Evolutionary conservation across 1,140 invertebrate genomes (phyloP).

Genomic region (Hylaeus volcanicus): DNA sequence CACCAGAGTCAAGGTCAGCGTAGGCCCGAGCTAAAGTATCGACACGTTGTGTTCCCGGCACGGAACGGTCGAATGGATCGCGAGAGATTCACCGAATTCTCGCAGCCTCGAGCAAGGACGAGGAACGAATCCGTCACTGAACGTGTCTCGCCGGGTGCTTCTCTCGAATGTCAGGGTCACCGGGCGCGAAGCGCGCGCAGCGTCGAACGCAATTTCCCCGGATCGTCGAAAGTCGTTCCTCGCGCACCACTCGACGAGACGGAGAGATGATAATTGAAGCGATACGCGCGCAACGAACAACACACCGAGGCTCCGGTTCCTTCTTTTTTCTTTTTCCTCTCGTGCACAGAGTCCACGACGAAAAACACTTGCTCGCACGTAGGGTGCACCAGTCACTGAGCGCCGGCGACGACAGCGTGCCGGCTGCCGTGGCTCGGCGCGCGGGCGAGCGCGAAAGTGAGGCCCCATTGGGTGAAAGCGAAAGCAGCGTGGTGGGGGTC

Average conservation of each 20-base stretch:
- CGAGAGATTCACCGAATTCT: not conserved
- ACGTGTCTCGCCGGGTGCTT: slow-evolving; percentile 27
- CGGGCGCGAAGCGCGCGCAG: slow-evolving; percentile 61
- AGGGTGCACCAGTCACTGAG: slow-evolving; percentile 77
- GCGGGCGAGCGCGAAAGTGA: slow-evolving; percentile 80
- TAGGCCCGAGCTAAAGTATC: slow-evolving; percentile 1
- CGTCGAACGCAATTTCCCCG: slow-evolving; percentile 56
- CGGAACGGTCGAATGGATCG: not conserved
- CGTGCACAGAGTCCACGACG: slow-evolving; percentile 56
- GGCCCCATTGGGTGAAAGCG: slow-evolving; percentile 81
- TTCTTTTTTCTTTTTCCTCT: slow-evolving; percentile 39
- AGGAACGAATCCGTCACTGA: slow-evolving; percentile 11
- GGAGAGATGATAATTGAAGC: not conserved
- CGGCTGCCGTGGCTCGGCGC: slow-evolving; percentile 67
- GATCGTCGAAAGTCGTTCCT: slow-evolving; percentile 16
- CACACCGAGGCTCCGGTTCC: slow-evolving; percentile 41
- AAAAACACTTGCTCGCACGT: slow-evolving; percentile 72
- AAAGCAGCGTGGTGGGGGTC: slow-evolving; percentile 80
- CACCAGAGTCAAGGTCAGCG: slow-evolving; percentile 58
- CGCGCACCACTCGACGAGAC: slow-evolving; percentile 28
- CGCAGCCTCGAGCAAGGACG: not conserved
- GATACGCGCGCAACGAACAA: slow-evolving; percentile 30
- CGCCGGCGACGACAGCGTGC: slow-evolving; percentile 65
- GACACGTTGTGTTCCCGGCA: not conserved
- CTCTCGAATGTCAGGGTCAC: slow-evolving; percentile 72